Conservation (phyloP, 1,140 invertebrate genomes). For the Yoshiicerus persimilis region DNA sequence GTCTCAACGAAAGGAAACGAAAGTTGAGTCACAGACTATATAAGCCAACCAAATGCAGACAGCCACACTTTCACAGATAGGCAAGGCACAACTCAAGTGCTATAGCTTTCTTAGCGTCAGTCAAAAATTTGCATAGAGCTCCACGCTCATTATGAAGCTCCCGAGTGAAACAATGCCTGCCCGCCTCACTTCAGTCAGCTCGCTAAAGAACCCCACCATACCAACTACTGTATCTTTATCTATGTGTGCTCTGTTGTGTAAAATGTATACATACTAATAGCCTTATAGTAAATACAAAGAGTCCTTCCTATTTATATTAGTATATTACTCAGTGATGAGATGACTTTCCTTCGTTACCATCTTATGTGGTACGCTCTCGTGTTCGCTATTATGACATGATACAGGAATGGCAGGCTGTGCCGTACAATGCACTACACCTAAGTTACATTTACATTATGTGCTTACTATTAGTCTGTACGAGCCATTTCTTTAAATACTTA, state of each 20-base stretch:
- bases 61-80: neutral
- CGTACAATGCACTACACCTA: neutral
- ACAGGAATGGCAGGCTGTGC: neutral
- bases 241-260: neutral
- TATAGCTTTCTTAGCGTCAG: conserved; percentile 36
- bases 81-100: neutral
- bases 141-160: conserved; percentile 39
- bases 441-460: neutral
- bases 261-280: neutral
- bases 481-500: neutral
- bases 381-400: neutral
- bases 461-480: neutral
- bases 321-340: neutral
- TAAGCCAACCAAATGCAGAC: neutral
- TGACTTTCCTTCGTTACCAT: neutral
- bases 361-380: neutral
- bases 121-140: conserved; percentile 39
- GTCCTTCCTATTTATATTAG: neutral
- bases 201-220: neutral
- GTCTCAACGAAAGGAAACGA: neutral
- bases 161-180: conserved; percentile 33
- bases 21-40: neutral
- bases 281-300: neutral
- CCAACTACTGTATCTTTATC: neutral
- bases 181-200: neutral